Evolutionary conservation across 2,797 vertebrate genomes (phyloP).

Genomic region (Galago senegalensis): DNA sequence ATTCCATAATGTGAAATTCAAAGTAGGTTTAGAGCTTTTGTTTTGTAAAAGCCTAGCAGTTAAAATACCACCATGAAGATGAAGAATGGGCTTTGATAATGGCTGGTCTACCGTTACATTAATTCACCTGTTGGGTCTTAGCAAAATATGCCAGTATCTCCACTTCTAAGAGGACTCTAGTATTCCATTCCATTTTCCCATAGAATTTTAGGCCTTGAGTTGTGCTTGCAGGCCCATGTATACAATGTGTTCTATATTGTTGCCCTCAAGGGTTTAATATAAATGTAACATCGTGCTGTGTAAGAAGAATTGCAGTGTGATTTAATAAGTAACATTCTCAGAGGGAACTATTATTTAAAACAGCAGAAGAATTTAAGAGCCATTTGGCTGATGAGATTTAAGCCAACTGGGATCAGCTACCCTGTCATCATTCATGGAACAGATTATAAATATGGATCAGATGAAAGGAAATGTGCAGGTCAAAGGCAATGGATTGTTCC

Average conservation of each 20-base stretch:
- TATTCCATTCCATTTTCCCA: neutral
- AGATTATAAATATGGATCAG: conserved; percentile 43
- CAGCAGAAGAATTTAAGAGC: neutral
- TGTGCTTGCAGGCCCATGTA: neutral
- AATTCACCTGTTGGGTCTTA: neutral
- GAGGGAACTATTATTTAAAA: conserved; percentile 62
- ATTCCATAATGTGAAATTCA: neutral
- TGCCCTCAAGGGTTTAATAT: conserved; percentile 51
- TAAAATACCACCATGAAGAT: neutral
- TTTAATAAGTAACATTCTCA: conserved; percentile 57
- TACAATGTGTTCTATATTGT: neutral
- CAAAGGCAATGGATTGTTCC: neutral
- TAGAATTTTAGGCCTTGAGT: neutral
- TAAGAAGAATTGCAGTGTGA: conserved; percentile 53
- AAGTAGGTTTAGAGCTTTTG: neutral
- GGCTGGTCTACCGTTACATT: neutral
- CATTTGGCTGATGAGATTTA: conserved; percentile 30
- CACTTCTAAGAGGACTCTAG: neutral
- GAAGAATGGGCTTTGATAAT: neutral
- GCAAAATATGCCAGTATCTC: neutral
- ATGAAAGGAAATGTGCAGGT: conserved; percentile 38
- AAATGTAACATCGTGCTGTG: conserved; percentile 32
- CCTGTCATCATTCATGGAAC: conserved; percentile 41
- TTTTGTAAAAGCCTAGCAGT: conserved; percentile 6
- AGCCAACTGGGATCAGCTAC: conserved; percentile 63